Evolutionary conservation across 1,140 invertebrate species (phyloP).

Genomic region (Bombus turneri): DNA sequence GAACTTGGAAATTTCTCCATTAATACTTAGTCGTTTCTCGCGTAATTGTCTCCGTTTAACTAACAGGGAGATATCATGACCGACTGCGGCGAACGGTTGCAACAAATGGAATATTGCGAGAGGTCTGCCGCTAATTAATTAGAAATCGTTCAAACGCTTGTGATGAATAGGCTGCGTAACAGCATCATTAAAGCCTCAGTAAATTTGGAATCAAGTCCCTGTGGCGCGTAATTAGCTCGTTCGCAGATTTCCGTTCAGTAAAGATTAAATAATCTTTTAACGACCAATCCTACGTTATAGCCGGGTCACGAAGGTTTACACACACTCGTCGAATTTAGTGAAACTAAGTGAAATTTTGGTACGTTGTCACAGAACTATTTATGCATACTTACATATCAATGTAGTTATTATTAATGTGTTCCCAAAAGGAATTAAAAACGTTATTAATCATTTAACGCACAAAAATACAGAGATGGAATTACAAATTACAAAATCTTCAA

Average conservation of each 20-base stretch:
- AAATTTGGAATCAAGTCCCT: constrained; percentile 66
- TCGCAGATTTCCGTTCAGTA: constrained; percentile 45
- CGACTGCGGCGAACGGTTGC: background rate
- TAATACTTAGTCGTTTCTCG: background rate
- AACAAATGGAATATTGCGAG: constrained; percentile 66
- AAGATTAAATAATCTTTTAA: constrained; percentile 44
- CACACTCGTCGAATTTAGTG: no score
- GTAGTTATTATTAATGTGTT: no score
- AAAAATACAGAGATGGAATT: no score
- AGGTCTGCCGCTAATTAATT: constrained; percentile 74
- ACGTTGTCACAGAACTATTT: no score
- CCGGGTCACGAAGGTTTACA: background rate
- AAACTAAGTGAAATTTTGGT: no score
- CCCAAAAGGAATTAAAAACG: no score
- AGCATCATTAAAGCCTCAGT: constrained; percentile 74
- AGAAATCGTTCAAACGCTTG: constrained; percentile 68
- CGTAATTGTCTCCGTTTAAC: constrained; percentile 21
- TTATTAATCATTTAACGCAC: no score
- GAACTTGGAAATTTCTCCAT: background rate
- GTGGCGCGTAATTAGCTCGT: constrained; percentile 69
- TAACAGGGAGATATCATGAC: background rate
- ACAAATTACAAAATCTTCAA: no score
- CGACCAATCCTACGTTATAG: constrained; percentile 1
- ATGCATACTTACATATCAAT: no score
- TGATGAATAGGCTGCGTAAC: constrained; percentile 76